phyloP scores from a whole-genome alignment of 2,888 invertebrate species.

The Octodonta nipae region DNA sequence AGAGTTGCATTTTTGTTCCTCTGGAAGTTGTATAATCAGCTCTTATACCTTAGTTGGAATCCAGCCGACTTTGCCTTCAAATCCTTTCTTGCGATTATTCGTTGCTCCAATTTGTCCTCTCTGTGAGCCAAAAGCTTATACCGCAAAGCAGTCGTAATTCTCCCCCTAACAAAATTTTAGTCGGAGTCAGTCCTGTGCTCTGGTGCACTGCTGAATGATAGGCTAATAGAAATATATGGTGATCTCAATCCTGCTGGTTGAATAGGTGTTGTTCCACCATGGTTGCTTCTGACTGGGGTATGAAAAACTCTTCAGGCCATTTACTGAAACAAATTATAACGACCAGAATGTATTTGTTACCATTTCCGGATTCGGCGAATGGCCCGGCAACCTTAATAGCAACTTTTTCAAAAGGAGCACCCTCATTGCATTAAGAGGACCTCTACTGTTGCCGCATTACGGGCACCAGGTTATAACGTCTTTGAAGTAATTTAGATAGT shows the following conservation, averaged over 20 bases:
- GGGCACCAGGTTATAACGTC: too few relatives aligned
- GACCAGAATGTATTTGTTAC: conserved; percentile 12
- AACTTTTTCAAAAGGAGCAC: conserved; percentile 14
- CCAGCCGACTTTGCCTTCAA: too few relatives aligned
- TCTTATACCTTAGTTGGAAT: too few relatives aligned
- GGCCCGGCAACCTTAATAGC: conserved; percentile 16
- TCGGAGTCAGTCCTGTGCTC: conserved; percentile 7
- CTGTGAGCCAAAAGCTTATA: too few relatives aligned
- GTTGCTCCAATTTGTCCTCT: too few relatives aligned
- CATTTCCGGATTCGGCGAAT: conserved; percentile 11
- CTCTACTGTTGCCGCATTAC: conserved; percentile 3
- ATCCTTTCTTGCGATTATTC: too few relatives aligned
- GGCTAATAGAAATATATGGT: conserved; percentile 4
- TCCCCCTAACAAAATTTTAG: conserved; percentile 8
- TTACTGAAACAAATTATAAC: conserved; percentile 15
- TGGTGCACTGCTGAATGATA: conserved; percentile 7
- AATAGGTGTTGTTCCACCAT: conserved; percentile 16
- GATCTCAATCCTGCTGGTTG: conserved; percentile 6
- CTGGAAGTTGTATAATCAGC: too few relatives aligned
- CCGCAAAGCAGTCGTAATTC: too few relatives aligned
- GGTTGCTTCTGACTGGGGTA: conserved; percentile 22
- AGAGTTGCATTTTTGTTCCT: too few relatives aligned
- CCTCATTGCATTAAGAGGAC: conserved; percentile 5
- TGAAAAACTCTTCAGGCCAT: conserved; percentile 18
- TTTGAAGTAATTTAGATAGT: too few relatives aligned